Percentiles rank a stretch among this genome's conserved stretches.
Conservation (phyloP, 2,888 invertebrate species). For the Rutpela maculata region DNA sequence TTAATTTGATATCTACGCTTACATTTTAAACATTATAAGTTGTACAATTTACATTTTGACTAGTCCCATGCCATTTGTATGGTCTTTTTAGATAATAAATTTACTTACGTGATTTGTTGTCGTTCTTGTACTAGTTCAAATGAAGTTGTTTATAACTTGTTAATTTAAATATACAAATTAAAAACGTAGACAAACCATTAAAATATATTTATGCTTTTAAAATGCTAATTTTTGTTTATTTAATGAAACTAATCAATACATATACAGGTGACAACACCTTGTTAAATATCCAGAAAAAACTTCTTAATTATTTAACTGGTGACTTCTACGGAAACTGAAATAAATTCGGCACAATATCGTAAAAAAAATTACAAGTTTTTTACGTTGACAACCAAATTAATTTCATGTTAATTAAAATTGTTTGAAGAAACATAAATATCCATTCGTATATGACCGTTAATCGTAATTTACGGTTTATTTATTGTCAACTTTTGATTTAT, state of each 20-base stretch:
- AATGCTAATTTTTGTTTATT: constrained; percentile 37
- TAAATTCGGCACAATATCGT: not conserved
- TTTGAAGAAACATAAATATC: not conserved
- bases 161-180: constrained; percentile 24
- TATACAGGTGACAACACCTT: constrained; percentile 13
- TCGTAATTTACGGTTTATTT: not conserved
- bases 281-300: constrained; percentile 12
- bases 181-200: constrained; percentile 23
- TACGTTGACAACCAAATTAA: constrained; percentile 4
- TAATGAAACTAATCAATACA: constrained; percentile 31
- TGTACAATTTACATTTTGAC: too few species aligned
- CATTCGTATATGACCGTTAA: not conserved
- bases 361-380: not conserved
- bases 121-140: constrained; percentile 26
- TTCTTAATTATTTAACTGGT: constrained; percentile 18
- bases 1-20: too few species aligned
- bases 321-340: constrained; percentile 17
- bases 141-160: constrained; percentile 20
- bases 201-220: constrained; percentile 18
- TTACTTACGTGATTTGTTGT: too few species aligned
- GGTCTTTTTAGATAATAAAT: too few species aligned
- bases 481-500: not conserved
- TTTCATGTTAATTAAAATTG: not conserved
- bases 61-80: too few species aligned
- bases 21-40: too few species aligned